These are phyloP conservation scores for Scrobipalpa costella DNA, from an alignment of 2,888 invertebrate species.

Conservation along the genomic window DNA sequence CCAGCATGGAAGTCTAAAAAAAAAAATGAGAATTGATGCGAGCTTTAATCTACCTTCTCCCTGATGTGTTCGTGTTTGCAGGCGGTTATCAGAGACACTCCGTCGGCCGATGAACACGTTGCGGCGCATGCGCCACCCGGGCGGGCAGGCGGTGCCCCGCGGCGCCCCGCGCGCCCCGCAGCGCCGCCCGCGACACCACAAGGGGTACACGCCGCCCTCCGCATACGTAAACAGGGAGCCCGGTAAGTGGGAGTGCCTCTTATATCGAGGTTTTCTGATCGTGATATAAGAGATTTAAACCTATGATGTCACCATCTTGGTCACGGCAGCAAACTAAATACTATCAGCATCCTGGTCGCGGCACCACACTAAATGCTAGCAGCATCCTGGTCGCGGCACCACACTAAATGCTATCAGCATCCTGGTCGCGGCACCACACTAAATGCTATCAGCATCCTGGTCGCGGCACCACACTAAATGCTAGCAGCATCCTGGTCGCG, in stretches of 20 bases:
- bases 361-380: neutral
- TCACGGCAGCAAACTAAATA: conserved; percentile 27
- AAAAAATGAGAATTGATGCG: too few species aligned
- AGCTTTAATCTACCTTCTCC: too few species aligned
- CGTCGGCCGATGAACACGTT: conserved; percentile 95
- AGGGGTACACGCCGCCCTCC: conserved; percentile 33
- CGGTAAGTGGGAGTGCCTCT: too few species aligned
- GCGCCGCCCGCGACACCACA: conserved; percentile 34
- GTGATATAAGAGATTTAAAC: too few species aligned
- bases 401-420: too few species aligned
- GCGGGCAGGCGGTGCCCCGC: conserved; percentile 52
- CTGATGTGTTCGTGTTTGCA: conserved; percentile 37
- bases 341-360: neutral
- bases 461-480: too few species aligned
- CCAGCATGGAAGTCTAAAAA: too few species aligned
- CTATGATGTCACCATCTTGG: too few species aligned
- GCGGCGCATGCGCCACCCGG: conserved; percentile 84
- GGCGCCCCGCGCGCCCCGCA: conserved; percentile 39
- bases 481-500: too few species aligned
- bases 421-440: too few species aligned
- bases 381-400: neutral
- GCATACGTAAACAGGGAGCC: conserved; percentile 55
- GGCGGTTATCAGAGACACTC: conserved; percentile 93
- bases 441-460: too few species aligned
- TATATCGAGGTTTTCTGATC: too few species aligned